Percentiles rank a stretch among this genome's conserved stretches.
These are phyloP conservation scores for Chrysogorgia sp. DNA, from an alignment of 92 coral and sea anemone genomes.

Conservation along the genomic window DNA sequence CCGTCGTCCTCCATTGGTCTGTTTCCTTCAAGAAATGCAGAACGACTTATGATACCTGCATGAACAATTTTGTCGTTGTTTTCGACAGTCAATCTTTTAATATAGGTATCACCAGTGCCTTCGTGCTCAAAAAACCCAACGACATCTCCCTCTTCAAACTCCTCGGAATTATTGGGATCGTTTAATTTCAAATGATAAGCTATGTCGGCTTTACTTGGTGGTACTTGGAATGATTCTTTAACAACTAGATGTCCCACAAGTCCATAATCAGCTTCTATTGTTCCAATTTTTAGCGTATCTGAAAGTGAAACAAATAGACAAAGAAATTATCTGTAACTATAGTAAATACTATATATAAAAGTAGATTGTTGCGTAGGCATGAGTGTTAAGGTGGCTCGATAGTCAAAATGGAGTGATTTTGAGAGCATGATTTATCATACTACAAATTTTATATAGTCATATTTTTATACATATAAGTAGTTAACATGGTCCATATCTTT, in stretches of 20 bases:
- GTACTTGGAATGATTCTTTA: neutral
- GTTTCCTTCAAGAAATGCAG: neutral
- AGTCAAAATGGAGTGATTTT: too few relatives aligned
- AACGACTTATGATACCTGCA: slow-evolving; percentile 11
- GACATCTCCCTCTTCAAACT: slow-evolving; percentile 1
- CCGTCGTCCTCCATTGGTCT: neutral
- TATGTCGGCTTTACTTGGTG: slow-evolving; percentile 46
- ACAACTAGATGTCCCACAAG: neutral
- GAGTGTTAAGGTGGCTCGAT: too few relatives aligned
- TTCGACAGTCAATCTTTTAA: slow-evolving; percentile 1
- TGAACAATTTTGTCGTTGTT: slow-evolving; percentile 2
- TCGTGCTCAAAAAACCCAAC: neutral
- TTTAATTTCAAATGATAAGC: neutral
- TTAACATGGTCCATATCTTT: too few relatives aligned
- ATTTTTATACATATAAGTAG: too few relatives aligned
- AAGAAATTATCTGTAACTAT: too few relatives aligned
- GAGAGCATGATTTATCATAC: too few relatives aligned
- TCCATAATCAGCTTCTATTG: neutral
- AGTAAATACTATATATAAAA: too few relatives aligned
- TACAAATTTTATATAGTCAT: too few relatives aligned
- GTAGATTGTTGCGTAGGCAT: too few relatives aligned
- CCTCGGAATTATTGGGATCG: slow-evolving; percentile 33
- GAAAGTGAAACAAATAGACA: too few relatives aligned
- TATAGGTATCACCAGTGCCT: slow-evolving; percentile 10
- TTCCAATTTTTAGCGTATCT: neutral